phyloP scores from a whole-genome alignment of 2,113 vertebrate genomes.

The Crotalus viridis region DNA sequence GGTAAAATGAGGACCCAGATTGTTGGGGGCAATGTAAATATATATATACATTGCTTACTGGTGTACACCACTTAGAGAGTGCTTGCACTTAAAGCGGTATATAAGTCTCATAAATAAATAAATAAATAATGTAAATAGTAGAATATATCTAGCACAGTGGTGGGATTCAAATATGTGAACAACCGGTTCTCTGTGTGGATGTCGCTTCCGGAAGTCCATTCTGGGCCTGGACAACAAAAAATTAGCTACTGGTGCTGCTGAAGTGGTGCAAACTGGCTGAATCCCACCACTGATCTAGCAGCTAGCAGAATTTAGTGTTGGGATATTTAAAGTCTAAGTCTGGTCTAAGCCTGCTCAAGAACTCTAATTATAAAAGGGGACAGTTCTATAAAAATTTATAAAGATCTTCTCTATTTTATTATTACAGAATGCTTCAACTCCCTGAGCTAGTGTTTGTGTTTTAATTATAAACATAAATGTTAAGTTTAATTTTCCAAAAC shows the following conservation, averaged over 20 bases:
- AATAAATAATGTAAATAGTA: not conserved
- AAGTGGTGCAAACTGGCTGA: no score
- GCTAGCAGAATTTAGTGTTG: not conserved
- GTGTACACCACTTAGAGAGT: no score
- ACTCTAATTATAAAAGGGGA: not conserved
- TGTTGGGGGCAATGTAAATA: no score
- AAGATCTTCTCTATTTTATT: not conserved
- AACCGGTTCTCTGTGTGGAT: no score
- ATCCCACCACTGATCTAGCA: not conserved
- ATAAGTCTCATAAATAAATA: no score
- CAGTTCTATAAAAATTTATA: not conserved
- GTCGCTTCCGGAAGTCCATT: no score
- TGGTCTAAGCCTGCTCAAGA: not conserved
- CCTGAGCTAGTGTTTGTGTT: not conserved
- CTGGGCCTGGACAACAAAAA: no score
- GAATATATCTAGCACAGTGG: not conserved
- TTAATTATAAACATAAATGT: constrained; percentile 25
- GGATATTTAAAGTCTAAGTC: not conserved
- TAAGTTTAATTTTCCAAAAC: constrained; percentile 30
- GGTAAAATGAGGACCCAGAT: no score
- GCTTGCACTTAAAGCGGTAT: no score
- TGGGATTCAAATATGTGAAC: no score
- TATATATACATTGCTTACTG: no score
- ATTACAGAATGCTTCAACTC: not conserved
- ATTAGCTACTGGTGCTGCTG: no score